Evolutionary conservation across 1,140 invertebrate species (phyloP).

Genomic region (Drosophila murphyi): DNA sequence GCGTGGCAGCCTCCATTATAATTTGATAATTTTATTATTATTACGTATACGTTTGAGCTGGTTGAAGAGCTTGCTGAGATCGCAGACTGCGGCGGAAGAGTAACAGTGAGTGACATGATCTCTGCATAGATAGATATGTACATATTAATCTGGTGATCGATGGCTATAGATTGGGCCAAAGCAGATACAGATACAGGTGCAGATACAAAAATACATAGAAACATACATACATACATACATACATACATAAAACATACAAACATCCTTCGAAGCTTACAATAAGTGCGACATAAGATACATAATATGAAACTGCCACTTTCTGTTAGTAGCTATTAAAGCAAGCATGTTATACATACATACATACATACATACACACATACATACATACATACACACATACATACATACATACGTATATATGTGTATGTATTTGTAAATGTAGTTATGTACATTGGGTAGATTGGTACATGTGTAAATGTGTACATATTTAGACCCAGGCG

Average conservation of each 20-base stretch:
- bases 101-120: neutral
- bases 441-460: neutral
- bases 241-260: neutral
- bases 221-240: neutral
- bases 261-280: neutral
- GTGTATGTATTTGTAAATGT: constrained; percentile 20
- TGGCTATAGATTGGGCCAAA: neutral
- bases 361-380: neutral
- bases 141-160: too few species aligned
- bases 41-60: neutral
- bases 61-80: constrained; percentile 10
- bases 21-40: neutral
- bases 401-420: neutral
- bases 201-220: neutral
- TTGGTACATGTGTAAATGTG: too few species aligned
- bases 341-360: constrained; percentile 34
- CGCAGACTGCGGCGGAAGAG: neutral
- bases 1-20: neutral
- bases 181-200: neutral
- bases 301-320: constrained; percentile 66
- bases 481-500: too few species aligned
- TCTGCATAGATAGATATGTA: neutral
- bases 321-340: constrained; percentile 42
- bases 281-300: neutral
- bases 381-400: neutral